Evolutionary conservation across 2,888 invertebrate genomes (phyloP), one percentile per base, ranked within the genome.

Genomic region (Dexiosoma caninum): DNA sequence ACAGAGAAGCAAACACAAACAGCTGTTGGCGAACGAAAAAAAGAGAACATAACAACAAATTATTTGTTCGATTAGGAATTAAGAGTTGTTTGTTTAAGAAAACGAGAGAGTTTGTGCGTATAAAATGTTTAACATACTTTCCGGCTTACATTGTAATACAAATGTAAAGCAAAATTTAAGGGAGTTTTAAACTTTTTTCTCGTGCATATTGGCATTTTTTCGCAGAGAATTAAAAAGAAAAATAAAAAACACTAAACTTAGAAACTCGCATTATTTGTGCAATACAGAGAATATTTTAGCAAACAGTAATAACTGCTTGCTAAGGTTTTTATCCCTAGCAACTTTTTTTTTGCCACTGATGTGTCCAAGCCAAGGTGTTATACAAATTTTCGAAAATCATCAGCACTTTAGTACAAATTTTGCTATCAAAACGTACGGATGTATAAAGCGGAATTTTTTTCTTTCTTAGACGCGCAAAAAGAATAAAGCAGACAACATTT

Each of bases 351-450:
- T 40, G 37, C n/a, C 35, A 37, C 76, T 42, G 46, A 35, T 57
- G 16, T n/a, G 51, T n/a, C 51, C n/a, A 27, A 12, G 53, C 19
- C 42, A 78, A 78, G 76, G 66, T 82, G 79, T 81, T 81, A 72
- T 79, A 78, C 64, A 66, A 78, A 75, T 82, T 75, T 74, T 60
- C 62, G 53, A 64, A 53, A 64, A 42, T 51, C 69, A 35, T 30
- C 60, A 76, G 49, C 51, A 66, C 83, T 88, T 89, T 89, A 89
- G 89, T 89, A 89, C 90, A 89, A 88, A 88, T 89, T 89, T 89
- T 89, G 88, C 87, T 84, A 87, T 89, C 88, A 85, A 85, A 87
- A 87, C 87, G 88, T 89, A 82, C 87, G 89, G 89, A 86, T 89
- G 89, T 86, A 85, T 84, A 69, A 77, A 72, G 57, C 81, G 81